Conservation (phyloP, 1,140 invertebrate species). For the Orius insidiosus region DNA sequence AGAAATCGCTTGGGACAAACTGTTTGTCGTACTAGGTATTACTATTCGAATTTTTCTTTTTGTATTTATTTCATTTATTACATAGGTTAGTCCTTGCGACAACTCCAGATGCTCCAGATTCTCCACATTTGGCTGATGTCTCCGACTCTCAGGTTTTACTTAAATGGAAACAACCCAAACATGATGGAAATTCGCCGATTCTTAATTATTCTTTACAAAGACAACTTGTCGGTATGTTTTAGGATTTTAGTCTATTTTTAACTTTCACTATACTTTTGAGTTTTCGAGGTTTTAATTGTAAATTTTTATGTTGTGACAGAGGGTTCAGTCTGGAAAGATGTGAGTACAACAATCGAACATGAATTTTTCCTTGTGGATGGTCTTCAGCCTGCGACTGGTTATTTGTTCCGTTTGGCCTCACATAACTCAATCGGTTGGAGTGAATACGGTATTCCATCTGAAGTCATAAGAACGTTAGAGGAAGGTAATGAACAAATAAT, state of each 20-base stretch:
- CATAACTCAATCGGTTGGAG: constrained; percentile 89
- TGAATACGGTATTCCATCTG: constrained; percentile 55
- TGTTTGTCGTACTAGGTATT: constrained; percentile 38
- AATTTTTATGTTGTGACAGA: constrained; percentile 28
- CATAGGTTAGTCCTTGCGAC: constrained; percentile 48
- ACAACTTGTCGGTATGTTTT: constrained; percentile 36
- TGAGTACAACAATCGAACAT: constrained; percentile 77
- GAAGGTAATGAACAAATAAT: constrained; percentile 28
- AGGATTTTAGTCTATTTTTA: no score
- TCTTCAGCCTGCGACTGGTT: constrained; percentile 56
- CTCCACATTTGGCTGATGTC: constrained; percentile 61
- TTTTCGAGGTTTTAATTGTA: not conserved
- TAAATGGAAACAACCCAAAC: constrained; percentile 71
- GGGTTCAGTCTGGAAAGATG: constrained; percentile 67
- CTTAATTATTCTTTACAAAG: constrained; percentile 71
- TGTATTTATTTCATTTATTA: constrained; percentile 1
- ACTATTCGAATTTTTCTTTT: constrained; percentile 1
- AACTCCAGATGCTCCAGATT: constrained; percentile 65
- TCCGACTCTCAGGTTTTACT: constrained; percentile 77
- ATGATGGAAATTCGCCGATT: constrained; percentile 67
- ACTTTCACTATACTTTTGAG: not conserved
- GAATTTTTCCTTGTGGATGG: constrained; percentile 76
- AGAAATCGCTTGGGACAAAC: constrained; percentile 69
- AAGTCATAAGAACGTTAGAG: constrained; percentile 46
- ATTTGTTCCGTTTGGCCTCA: constrained; percentile 77